Percentiles rank a stretch among this genome's conserved stretches.
phyloP scores from a whole-genome alignment of 1,140 invertebrate species.

The Ceratosolen solmsi region DNA sequence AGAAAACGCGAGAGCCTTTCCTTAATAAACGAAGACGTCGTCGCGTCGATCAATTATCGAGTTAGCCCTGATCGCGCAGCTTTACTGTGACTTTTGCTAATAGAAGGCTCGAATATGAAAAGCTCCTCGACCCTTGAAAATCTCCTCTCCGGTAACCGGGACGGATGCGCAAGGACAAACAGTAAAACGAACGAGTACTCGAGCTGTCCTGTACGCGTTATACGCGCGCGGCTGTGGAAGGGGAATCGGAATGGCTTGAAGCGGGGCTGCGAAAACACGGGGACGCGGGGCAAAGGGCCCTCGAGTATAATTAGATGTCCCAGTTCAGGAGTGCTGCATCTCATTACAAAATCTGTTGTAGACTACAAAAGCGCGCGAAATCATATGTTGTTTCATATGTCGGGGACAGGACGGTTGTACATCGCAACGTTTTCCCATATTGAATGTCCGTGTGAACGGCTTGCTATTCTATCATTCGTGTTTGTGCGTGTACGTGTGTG shows the following conservation, averaged over 20 bases:
- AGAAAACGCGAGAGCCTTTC: too few relatives aligned
- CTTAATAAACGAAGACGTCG: too few relatives aligned
- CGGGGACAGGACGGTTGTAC: too few relatives aligned
- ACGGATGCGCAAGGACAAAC: neutral
- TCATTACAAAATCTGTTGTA: too few relatives aligned
- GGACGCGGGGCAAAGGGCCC: slow-evolving; percentile 20
- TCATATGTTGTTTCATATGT: neutral
- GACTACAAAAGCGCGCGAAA: neutral
- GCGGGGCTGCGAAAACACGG: neutral
- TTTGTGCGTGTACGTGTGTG: neutral
- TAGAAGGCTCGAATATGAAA: neutral
- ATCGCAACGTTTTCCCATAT: too few relatives aligned
- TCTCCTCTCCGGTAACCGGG: neutral
- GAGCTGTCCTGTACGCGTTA: neutral
- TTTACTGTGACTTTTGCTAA: too few relatives aligned
- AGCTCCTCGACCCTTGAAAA: neutral
- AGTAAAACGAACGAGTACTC: neutral
- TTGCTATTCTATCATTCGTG: too few relatives aligned
- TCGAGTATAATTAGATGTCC: slow-evolving; percentile 56
- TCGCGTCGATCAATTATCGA: too few relatives aligned
- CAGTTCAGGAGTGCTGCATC: neutral
- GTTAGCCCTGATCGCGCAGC: too few relatives aligned
- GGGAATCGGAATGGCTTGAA: neutral
- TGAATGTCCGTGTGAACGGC: too few relatives aligned
- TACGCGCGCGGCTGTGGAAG: neutral